Percentiles rank a stretch among this genome's conserved stretches.
These are phyloP conservation scores for Bungarus multicinctus DNA, from an alignment of 2,113 vertebrate genomes.

Conservation along the genomic window DNA sequence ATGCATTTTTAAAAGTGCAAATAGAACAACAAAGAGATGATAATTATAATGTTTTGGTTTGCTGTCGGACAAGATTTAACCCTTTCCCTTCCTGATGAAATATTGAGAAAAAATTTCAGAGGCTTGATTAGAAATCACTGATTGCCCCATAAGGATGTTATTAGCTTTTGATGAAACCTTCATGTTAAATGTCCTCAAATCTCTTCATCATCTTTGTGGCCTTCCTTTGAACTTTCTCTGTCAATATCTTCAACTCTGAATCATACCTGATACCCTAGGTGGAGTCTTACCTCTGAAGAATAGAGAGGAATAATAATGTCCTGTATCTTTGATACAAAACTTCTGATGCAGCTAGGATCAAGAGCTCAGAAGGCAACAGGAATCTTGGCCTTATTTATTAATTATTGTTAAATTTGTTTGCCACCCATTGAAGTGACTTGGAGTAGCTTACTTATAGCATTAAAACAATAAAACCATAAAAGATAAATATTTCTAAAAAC, in stretches of 20 bases:
- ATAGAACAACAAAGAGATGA: background rate
- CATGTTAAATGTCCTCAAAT: background rate
- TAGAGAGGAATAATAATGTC: background rate
- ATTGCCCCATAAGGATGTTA: background rate
- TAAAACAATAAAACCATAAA: background rate
- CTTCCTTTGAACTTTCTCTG: background rate
- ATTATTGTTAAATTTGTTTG: background rate
- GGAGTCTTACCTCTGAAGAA: background rate
- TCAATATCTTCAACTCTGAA: background rate
- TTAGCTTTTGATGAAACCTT: background rate
- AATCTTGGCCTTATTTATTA: background rate
- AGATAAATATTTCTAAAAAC: background rate
- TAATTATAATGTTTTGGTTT: background rate
- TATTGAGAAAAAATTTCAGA: background rate
- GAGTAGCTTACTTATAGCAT: background rate
- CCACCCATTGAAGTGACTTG: no score
- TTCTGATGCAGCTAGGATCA: background rate
- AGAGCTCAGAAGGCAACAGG: background rate
- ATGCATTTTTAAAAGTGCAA: background rate
- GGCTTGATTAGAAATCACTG: background rate
- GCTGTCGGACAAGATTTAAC: background rate
- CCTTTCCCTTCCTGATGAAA: background rate
- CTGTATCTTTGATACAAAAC: background rate
- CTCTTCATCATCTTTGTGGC: background rate
- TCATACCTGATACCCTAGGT: background rate